A percentile compares a stretch with the other conserved stretches of the same genome.
phyloP scores from a whole-genome alignment of 2,113 vertebrate species.

The Prionailurus bengalensis region DNA sequence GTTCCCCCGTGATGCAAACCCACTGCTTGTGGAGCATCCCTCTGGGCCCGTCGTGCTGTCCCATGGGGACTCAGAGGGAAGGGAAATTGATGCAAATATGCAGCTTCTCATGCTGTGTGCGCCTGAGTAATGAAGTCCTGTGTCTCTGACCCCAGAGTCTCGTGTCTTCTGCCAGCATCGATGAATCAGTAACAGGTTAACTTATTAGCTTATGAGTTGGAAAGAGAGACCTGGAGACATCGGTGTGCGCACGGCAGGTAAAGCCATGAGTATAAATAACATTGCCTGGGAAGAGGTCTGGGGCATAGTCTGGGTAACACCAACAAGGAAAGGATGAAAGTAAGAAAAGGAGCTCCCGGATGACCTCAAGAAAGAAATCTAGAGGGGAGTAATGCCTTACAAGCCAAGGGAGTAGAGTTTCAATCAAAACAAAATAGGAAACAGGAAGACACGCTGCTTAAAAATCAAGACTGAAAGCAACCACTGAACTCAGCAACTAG shows the following conservation, averaged over 20 bases:
- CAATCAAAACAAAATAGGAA: neutral
- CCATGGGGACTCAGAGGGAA: neutral
- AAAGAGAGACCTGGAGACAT: neutral
- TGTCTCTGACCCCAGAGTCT: neutral
- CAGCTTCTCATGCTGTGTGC: neutral
- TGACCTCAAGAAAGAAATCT: neutral
- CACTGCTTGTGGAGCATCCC: neutral
- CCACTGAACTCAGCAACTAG: slow-evolving; percentile 62
- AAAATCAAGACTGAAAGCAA: slow-evolving; percentile 4
- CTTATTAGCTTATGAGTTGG: neutral
- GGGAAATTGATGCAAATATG: neutral
- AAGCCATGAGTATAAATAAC: neutral
- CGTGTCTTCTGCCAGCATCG: neutral
- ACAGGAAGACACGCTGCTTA: neutral
- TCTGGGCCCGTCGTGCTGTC: neutral
- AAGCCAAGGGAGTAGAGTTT: neutral
- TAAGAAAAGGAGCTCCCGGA: neutral
- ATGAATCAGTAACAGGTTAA: neutral
- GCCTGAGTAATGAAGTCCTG: neutral
- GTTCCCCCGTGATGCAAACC: neutral
- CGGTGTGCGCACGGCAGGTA: neutral
- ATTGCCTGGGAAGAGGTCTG: neutral
- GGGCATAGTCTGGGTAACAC: neutral
- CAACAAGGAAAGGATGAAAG: neutral
- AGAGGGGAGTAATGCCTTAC: neutral